Evolutionary conservation across 2,113 vertebrate species (phyloP), one percentile per base, ranked within the genome.

Genomic region (Ochotona princeps): DNA sequence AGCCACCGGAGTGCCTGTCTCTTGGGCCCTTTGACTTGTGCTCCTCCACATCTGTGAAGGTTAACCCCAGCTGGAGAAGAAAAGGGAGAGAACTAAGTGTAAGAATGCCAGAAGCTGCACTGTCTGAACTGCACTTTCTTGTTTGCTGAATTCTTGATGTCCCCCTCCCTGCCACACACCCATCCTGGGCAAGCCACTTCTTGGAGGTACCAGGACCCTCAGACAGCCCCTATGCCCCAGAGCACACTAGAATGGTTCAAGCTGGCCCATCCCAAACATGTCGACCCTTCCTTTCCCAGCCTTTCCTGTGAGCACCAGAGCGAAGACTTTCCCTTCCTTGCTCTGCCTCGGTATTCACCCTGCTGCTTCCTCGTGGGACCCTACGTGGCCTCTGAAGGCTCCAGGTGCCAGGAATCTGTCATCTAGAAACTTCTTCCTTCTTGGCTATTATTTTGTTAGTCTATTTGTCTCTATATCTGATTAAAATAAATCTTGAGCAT

Each of bases 361-460:
- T 15, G 10, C 14, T 28, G 23, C 23, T 83, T 14, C 38, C 32
- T 2, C 4, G 5, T 28, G 35, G 7, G 1, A 18, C 51, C 51
- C 26, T 73, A 18, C 5, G 9, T 2, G 18, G 65, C 7, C 0
- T 10, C 12, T 20, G 1, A 1, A 13, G 44, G 26, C 1, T 60
- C 47, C 25, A 38, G 35, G 60, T 49, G 38, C 72, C 35, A 61
- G 60, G 17, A 35, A 69, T 51, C 21, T 83, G 78, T 35, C 9
- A 28, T 51, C 25, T n/a, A n/a, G 26, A 38, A 32, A 38, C 3
- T 4, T 57, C 70, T 83, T 82, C 54, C n/a, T 74, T 93, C 26
- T 13, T 23, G 44, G 38, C 14, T 61, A n/a, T 61, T 17, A 47
- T 57, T 75, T 75, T 32, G 18, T 0, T 65, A 44, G 25, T 28